phyloP scores from a whole-genome alignment of 2,113 vertebrate species.

The Strix uralensis region DNA sequence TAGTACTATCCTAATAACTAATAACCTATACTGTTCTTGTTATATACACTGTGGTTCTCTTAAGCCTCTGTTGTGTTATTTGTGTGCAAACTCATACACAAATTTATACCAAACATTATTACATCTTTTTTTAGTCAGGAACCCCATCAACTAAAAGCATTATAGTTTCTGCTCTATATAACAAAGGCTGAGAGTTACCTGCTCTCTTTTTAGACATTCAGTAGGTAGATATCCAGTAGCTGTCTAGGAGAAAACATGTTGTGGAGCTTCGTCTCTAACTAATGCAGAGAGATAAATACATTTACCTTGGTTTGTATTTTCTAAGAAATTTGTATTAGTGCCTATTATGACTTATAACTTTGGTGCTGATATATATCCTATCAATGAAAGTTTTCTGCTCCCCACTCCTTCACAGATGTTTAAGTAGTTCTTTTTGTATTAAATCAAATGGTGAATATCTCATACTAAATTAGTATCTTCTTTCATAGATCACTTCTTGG shows the following conservation, averaged over 20 bases:
- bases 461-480: not conserved
- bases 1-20: not conserved
- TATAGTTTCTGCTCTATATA: not conserved
- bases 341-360: not conserved
- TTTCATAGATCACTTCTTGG: not conserved
- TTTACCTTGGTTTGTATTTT: not conserved
- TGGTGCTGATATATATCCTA: not conserved
- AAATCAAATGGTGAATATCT: not conserved
- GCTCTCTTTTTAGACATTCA: not conserved
- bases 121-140: not conserved
- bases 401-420: not conserved
- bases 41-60: not conserved
- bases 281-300: not conserved
- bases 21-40: not conserved
- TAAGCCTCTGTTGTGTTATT: not conserved
- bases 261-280: not conserved
- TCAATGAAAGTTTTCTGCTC: not conserved
- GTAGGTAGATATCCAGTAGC: not conserved
- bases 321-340: not conserved
- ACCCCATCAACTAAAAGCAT: not conserved
- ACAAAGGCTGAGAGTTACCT: not conserved
- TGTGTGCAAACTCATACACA: not conserved
- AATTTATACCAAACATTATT: not conserved
- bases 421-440: not conserved
- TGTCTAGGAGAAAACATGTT: not conserved